phyloP scores from a whole-genome alignment of 1,140 invertebrate genomes.

The Sarcophaga peregrina region DNA sequence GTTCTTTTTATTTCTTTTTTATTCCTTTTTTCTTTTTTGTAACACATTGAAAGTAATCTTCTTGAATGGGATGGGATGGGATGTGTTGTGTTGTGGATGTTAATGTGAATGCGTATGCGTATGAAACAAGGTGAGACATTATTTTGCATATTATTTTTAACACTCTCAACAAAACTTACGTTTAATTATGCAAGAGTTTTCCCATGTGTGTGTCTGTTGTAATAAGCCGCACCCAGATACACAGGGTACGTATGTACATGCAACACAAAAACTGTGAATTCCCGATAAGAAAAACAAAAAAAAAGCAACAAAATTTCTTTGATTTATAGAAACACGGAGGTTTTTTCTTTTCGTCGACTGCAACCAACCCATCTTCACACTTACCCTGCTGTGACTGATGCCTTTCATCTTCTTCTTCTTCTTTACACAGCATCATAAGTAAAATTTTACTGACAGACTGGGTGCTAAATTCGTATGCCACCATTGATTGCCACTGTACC shows the following conservation, averaged over 20 bases:
- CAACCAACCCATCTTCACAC: slow-evolving; percentile 34
- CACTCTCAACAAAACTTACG: background rate
- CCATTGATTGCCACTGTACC: background rate
- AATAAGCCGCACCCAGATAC: slow-evolving; percentile 24
- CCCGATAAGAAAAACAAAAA: slow-evolving; percentile 11
- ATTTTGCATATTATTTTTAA: slow-evolving; percentile 32
- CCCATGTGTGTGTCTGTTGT: background rate
- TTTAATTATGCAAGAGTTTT: slow-evolving; percentile 5
- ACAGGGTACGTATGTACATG: background rate
- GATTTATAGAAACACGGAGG: slow-evolving; percentile 17
- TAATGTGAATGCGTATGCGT: background rate
- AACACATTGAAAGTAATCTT: background rate
- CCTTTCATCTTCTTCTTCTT: too few species aligned
- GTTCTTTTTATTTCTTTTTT: background rate
- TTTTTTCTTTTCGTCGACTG: slow-evolving; percentile 31
- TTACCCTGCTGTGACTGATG: slow-evolving; percentile 40
- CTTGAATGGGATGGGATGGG: background rate
- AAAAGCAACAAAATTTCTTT: background rate
- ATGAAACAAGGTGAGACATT: slow-evolving; percentile 32
- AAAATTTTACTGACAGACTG: background rate
- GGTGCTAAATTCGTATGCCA: background rate
- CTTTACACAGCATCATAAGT: background rate
- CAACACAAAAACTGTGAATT: slow-evolving; percentile 31
- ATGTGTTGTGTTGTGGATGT: background rate
- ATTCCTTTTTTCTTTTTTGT: too few species aligned